Evolutionary conservation across 2,113 vertebrate species (phyloP).

Genomic region (Oreotragus oreotragus): DNA sequence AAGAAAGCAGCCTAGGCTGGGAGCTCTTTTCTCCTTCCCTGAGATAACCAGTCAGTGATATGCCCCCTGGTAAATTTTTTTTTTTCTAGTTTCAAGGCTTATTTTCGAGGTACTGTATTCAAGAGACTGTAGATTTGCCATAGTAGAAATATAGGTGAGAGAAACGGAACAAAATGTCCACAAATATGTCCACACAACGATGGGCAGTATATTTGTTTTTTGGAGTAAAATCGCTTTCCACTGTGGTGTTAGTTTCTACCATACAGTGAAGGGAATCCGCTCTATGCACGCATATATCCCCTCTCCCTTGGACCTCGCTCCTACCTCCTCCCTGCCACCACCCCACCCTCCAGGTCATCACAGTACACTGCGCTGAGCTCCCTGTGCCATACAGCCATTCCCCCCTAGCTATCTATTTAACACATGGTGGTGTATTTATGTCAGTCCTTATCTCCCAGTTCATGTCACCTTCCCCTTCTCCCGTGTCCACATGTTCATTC

Average conservation of each 20-base stretch:
- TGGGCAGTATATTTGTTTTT: background rate
- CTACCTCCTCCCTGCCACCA: accelerated
- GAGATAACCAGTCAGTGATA: background rate
- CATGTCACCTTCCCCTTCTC: background rate
- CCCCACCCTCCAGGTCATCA: background rate
- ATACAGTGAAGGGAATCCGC: background rate
- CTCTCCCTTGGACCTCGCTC: background rate
- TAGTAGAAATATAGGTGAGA: background rate
- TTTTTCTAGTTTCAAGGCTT: background rate
- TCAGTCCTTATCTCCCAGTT: background rate
- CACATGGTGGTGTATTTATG: background rate
- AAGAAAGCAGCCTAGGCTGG: background rate
- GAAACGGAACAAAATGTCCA: background rate
- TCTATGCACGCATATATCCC: background rate
- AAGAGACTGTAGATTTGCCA: background rate
- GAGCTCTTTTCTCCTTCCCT: background rate
- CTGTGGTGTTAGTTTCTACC: background rate
- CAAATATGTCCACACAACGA: background rate
- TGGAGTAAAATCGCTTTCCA: background rate
- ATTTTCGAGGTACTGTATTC: background rate
- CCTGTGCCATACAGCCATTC: background rate
- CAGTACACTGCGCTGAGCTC: background rate
- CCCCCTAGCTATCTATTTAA: background rate
- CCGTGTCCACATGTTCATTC: background rate
- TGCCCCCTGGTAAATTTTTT: background rate